Percentiles rank a stretch among this genome's conserved stretches.
These are phyloP conservation scores for Tortrix viridana DNA, from an alignment of 2,888 invertebrate genomes.

Conservation along the genomic window DNA sequence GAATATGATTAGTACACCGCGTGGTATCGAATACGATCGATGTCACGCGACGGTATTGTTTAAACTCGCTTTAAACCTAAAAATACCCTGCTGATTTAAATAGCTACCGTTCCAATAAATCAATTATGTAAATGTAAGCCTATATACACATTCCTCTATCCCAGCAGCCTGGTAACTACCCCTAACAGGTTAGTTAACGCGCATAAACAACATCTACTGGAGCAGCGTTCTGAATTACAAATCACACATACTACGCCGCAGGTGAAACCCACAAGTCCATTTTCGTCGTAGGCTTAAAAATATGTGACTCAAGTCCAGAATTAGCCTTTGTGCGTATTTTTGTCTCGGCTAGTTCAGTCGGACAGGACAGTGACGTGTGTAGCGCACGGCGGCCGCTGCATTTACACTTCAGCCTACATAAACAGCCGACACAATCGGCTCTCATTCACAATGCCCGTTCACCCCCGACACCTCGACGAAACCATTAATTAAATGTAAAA, in stretches of 20 bases:
- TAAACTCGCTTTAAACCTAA: constrained; percentile 1
- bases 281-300: constrained; percentile 37
- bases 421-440: constrained; percentile 29
- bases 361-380: constrained; percentile 18
- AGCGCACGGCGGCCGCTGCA: constrained; percentile 16
- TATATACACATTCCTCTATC: constrained; percentile 1
- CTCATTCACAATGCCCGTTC: constrained; percentile 32
- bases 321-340: constrained; percentile 34
- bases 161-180: constrained; percentile 16
- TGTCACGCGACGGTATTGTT: not conserved
- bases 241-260: constrained; percentile 34
- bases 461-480: constrained; percentile 31
- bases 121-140: not conserved
- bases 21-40: constrained; percentile 40
- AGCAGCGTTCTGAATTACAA: constrained; percentile 37
- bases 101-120: constrained; percentile 5
- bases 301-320: constrained; percentile 26
- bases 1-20: constrained; percentile 46
- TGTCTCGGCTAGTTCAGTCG: constrained; percentile 22
- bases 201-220: constrained; percentile 38
- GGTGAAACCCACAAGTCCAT: constrained; percentile 35
- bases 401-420: constrained; percentile 22
- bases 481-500: constrained; percentile 34
- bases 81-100: constrained; percentile 1
- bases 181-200: constrained; percentile 37